A percentile compares a stretch with the other conserved stretches of the same genome.
Evolutionary conservation across 2,888 invertebrate species (phyloP).

Genomic region (Macrophya alboannulata): DNA sequence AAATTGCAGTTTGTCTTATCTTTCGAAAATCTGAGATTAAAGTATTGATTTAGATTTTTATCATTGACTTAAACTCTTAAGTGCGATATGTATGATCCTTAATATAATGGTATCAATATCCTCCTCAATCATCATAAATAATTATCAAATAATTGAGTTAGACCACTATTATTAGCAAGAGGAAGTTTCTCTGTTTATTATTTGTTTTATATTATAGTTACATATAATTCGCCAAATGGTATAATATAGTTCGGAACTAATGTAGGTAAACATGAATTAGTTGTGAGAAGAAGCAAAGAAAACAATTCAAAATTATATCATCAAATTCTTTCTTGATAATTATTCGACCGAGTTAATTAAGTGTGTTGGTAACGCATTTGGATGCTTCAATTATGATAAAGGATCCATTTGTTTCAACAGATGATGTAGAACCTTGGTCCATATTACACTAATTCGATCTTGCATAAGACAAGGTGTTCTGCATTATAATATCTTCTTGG

Average conservation of each 20-base stretch:
- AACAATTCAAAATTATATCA: conserved; percentile 18
- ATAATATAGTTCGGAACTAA: neutral
- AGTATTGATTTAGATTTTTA: neutral
- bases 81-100: neutral
- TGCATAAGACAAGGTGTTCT: conserved; percentile 45
- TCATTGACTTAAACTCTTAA: neutral
- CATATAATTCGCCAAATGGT: neutral
- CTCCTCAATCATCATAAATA: neutral
- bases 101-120: neutral
- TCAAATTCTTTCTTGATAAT: conserved; percentile 19
- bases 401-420: conserved; percentile 44
- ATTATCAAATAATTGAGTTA: neutral
- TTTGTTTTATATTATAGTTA: conserved; percentile 1
- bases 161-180: neutral
- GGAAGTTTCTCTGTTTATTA: neutral
- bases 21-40: conserved; percentile 2
- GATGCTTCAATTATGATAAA: conserved; percentile 9
- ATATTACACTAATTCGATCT: conserved; percentile 18
- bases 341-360: neutral
- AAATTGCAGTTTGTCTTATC: conserved; percentile 53
- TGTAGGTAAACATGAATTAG: conserved; percentile 3
- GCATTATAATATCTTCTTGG: neutral
- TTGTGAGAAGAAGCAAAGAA: neutral
- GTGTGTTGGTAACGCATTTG: neutral
- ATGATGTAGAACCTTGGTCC: conserved; percentile 49